These are phyloP conservation scores for Trisateles emortualis DNA, from an alignment of 2,888 invertebrate species.

Conservation along the genomic window DNA sequence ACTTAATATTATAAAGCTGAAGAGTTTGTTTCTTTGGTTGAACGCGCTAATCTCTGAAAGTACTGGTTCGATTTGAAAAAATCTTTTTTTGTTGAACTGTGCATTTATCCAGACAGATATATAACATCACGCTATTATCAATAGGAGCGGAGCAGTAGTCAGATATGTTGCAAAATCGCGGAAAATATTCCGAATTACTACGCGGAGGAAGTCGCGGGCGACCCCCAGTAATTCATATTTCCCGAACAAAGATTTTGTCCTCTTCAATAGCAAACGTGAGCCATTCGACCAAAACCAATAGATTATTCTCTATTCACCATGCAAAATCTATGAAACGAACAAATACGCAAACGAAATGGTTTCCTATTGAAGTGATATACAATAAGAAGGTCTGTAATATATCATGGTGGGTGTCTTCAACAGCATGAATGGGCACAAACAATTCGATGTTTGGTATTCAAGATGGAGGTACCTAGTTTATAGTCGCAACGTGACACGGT, in stretches of 20 bases:
- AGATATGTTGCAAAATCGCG: too few species aligned
- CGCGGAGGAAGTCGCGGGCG: too few species aligned
- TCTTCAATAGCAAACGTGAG: background rate
- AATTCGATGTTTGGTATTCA: background rate
- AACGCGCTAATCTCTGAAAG: too few species aligned
- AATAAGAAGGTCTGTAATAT: slow-evolving; percentile 4
- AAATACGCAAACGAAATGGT: slow-evolving; percentile 1
- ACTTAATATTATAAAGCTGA: too few species aligned
- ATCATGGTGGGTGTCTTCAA: slow-evolving; percentile 5
- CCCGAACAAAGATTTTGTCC: background rate
- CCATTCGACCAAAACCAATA: background rate
- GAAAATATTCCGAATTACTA: too few species aligned
- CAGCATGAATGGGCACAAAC: slow-evolving; percentile 5
- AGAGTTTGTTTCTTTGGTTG: too few species aligned
- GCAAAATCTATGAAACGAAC: background rate
- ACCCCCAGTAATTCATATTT: too few species aligned
- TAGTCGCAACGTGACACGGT: slow-evolving; percentile 2
- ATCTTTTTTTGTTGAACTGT: too few species aligned
- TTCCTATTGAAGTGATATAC: background rate
- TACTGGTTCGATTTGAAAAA: too few species aligned
- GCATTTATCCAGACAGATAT: too few species aligned
- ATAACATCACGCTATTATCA: too few species aligned
- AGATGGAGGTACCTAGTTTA: slow-evolving; percentile 1
- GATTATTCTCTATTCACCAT: slow-evolving; percentile 1
- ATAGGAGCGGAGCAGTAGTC: too few species aligned